Conservation (phyloP, 2,113 vertebrate genomes). For the Vulpes ferrilata region DNA sequence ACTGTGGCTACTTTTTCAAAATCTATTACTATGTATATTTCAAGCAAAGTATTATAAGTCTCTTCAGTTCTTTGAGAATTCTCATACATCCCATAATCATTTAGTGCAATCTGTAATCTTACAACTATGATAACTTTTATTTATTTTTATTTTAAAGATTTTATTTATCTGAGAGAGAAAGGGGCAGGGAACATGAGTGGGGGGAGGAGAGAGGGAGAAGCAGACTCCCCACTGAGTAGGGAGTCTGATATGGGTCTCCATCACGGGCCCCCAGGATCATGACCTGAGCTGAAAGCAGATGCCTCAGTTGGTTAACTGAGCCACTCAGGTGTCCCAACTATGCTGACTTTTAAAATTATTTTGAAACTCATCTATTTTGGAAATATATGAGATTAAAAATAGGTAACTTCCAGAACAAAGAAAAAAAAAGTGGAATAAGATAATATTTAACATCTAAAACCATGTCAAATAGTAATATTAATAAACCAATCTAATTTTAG, state of each 20-base stretch:
- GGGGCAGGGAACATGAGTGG: too few relatives aligned
- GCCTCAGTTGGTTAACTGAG: too few relatives aligned
- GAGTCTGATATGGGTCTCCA: too few relatives aligned
- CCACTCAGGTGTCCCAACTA: not conserved
- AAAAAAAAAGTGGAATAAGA: not conserved
- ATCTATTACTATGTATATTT: not conserved
- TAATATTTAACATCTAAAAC: not conserved
- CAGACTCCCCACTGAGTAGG: too few relatives aligned
- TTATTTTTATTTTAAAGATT: not conserved
- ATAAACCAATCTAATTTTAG: slow-evolving; percentile 35
- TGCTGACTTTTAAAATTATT: not conserved
- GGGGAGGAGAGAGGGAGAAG: too few relatives aligned
- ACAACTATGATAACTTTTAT: not conserved
- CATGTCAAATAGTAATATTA: slow-evolving; percentile 1
- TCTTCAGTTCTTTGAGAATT: not conserved
- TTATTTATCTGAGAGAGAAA: too few relatives aligned
- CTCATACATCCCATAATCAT: not conserved
- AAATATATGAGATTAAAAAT: slow-evolving; percentile 25
- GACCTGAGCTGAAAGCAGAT: too few relatives aligned
- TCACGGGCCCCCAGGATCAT: too few relatives aligned
- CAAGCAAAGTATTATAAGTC: not conserved
- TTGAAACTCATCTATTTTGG: not conserved
- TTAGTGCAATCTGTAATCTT: not conserved
- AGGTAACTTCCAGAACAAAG: slow-evolving; percentile 8
- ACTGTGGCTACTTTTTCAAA: not conserved